Evolutionary conservation across 2,797 vertebrate species (phyloP).

Genomic region (Galaxias olidus): DNA sequence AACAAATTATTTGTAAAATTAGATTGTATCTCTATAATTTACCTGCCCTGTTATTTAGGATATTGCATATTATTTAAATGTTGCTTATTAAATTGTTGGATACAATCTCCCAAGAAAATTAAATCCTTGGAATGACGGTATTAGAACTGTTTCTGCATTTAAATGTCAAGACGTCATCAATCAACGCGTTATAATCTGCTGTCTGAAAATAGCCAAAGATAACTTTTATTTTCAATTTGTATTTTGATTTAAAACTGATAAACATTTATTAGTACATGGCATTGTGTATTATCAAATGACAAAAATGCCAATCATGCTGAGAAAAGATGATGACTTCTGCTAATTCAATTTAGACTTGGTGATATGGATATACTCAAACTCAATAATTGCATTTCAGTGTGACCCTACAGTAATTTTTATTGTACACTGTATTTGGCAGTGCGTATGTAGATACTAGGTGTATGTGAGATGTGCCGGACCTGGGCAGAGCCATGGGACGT

Average conservation of each 20-base stretch:
- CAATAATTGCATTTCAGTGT: slow-evolving; percentile 49
- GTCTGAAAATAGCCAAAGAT: slow-evolving; percentile 35
- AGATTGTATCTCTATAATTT: slow-evolving; percentile 18
- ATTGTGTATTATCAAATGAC: slow-evolving; percentile 36
- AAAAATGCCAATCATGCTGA: slow-evolving; percentile 62
- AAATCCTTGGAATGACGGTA: slow-evolving; percentile 45
- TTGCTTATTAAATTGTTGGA: slow-evolving; percentile 42
- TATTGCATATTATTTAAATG: slow-evolving; percentile 19
- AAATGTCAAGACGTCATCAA: slow-evolving; percentile 43
- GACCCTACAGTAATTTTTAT: slow-evolving; percentile 40
- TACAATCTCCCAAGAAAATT: slow-evolving; percentile 38
- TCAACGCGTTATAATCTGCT: slow-evolving; percentile 18
- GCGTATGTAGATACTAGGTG: slow-evolving; percentile 44
- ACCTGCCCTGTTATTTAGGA: slow-evolving; percentile 33
- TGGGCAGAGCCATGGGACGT: slow-evolving; percentile 59
- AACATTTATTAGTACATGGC: slow-evolving; percentile 67
- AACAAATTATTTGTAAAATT: slow-evolving; percentile 42
- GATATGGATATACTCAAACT: slow-evolving; percentile 25
- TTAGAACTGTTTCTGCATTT: slow-evolving; percentile 41
- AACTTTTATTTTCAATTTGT: slow-evolving; percentile 70
- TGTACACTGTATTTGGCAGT: slow-evolving; percentile 29
- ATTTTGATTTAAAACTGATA: slow-evolving; percentile 66
- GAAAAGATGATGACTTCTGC: slow-evolving; percentile 38
- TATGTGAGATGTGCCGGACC: slow-evolving; percentile 34
- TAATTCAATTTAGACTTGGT: slow-evolving; percentile 43